These are phyloP conservation scores for Eudasyphora cyanicolor DNA, from an alignment of 2,888 invertebrate species.

Conservation along the genomic window DNA sequence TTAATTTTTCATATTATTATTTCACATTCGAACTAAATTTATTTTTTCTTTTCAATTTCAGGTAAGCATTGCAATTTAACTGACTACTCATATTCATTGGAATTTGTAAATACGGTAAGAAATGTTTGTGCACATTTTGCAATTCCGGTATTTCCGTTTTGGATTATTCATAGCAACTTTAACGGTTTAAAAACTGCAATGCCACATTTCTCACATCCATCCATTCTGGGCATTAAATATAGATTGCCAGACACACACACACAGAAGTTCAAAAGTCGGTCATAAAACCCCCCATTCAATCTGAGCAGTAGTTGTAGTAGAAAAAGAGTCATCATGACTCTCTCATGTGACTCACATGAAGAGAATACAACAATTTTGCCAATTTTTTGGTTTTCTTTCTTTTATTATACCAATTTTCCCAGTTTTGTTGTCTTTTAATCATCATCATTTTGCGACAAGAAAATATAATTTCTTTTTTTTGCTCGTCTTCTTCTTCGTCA, in stretches of 20 bases:
- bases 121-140: too few relatives aligned
- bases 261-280: slow-evolving; percentile 9
- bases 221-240: slow-evolving; percentile 13
- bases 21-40: too few relatives aligned
- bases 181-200: too few relatives aligned
- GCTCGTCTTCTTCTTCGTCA: neutral
- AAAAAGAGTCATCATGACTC: too few relatives aligned
- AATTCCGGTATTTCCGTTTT: neutral
- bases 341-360: too few relatives aligned
- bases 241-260: neutral
- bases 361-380: neutral
- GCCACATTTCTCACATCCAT: neutral
- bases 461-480: slow-evolving; percentile 30
- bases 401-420: neutral
- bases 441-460: neutral
- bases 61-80: neutral
- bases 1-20: too few relatives aligned
- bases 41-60: neutral
- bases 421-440: neutral
- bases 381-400: neutral
- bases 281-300: neutral
- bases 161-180: neutral
- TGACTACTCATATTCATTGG: too few relatives aligned
- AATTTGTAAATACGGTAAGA: too few relatives aligned
- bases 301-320: too few relatives aligned